A percentile compares a stretch with the other conserved stretches of the same genome.
Evolutionary conservation across 2,888 invertebrate genomes (phyloP).

Genomic region (Ophioninae sp.): DNA sequence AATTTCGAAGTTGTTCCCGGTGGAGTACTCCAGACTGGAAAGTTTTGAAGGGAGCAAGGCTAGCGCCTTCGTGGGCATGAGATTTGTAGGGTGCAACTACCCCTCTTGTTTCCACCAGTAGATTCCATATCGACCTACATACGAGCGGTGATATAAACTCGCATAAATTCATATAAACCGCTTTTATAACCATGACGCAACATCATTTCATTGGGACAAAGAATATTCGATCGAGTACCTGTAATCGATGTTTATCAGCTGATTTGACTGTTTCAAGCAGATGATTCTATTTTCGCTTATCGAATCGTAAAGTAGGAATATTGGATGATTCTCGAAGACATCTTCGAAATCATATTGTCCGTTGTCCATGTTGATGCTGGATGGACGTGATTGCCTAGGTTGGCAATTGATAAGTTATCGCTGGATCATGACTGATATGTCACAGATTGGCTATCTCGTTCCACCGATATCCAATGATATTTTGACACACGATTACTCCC

Average conservation of each 20-base stretch:
- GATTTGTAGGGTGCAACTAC: slow-evolving; percentile 54
- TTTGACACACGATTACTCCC: slow-evolving; percentile 40
- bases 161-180: slow-evolving; percentile 2
- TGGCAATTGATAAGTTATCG: slow-evolving; percentile 57
- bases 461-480: slow-evolving; percentile 36
- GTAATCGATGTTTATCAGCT: not conserved
- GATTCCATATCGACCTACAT: slow-evolving; percentile 27
- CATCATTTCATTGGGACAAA: not conserved
- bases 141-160: not conserved
- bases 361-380: not conserved
- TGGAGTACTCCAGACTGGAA: slow-evolving; percentile 42
- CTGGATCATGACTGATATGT: slow-evolving; percentile 56
- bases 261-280: not conserved
- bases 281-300: not conserved
- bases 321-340: not conserved
- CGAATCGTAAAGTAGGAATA: not conserved
- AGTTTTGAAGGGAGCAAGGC: slow-evolving; percentile 39
- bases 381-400: slow-evolving; percentile 18
- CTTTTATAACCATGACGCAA: not conserved
- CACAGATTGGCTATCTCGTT: slow-evolving; percentile 30
- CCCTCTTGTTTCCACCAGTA: slow-evolving; percentile 53
- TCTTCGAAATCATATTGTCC: not conserved
- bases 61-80: slow-evolving; percentile 26
- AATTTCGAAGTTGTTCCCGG: slow-evolving; percentile 58
- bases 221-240: no score